Percentiles rank a stretch among this genome's conserved stretches.
phyloP scores from a whole-genome alignment of 2,797 vertebrate species.

The Yasuhikotakia modesta region DNA sequence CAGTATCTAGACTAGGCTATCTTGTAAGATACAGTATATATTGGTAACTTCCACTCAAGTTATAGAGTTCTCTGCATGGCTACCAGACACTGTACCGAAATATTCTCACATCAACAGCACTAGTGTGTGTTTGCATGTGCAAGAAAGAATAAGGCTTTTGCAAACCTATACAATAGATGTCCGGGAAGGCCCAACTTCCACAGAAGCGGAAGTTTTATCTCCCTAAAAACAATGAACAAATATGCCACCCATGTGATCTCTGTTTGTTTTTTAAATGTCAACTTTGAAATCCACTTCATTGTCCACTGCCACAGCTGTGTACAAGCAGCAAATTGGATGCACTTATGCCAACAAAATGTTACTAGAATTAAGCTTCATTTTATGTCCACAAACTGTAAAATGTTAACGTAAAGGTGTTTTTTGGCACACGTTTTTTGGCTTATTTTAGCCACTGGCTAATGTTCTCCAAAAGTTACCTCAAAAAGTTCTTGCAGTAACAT shows the following conservation, averaged over 20 bases:
- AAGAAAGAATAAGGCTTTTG: constrained; percentile 66
- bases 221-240: constrained; percentile 74
- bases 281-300: constrained; percentile 74
- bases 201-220: constrained; percentile 77
- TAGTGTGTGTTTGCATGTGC: constrained; percentile 30
- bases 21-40: constrained; percentile 72
- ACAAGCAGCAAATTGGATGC: constrained; percentile 66
- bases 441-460: no score
- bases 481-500: no score
- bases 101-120: neutral
- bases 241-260: constrained; percentile 77
- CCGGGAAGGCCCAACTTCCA: constrained; percentile 71
- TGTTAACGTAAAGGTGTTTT: constrained; percentile 17
- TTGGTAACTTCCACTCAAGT: constrained; percentile 72
- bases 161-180: constrained; percentile 60
- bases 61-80: constrained; percentile 75
- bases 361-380: constrained; percentile 41
- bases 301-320: constrained; percentile 69
- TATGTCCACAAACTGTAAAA: constrained; percentile 33
- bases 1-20: constrained; percentile 79
- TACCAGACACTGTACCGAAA: constrained; percentile 65
- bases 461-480: no score
- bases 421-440: neutral
- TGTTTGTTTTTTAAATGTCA: constrained; percentile 84
- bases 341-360: constrained; percentile 46